These are phyloP conservation scores for Nasalis larvatus DNA, from an alignment of 2,113 vertebrate species.

Conservation along the genomic window DNA sequence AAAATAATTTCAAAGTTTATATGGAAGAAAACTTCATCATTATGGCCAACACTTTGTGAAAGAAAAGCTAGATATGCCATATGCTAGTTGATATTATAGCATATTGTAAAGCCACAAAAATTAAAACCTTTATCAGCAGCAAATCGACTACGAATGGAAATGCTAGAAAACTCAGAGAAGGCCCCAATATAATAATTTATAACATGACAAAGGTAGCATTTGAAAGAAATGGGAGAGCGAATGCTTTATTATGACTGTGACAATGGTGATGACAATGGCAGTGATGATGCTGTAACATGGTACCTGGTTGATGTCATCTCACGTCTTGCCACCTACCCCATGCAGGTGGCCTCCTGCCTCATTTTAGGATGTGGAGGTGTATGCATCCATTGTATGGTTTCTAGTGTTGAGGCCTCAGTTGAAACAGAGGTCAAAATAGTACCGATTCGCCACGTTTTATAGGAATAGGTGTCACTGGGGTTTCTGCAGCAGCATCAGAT, in stretches of 20 bases:
- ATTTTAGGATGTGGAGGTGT: accelerated
- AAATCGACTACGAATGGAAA: background rate
- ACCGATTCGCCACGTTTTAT: no score
- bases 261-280: background rate
- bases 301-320: background rate
- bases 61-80: background rate
- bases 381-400: background rate
- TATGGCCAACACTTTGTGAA: background rate
- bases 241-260: background rate
- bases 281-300: background rate
- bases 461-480: background rate
- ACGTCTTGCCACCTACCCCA: no score
- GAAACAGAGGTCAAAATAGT: background rate
- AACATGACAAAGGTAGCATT: background rate
- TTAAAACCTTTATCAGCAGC: background rate
- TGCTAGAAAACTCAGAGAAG: background rate
- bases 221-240: background rate
- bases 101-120: no score
- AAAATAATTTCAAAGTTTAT: background rate
- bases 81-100: background rate
- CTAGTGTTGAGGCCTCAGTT: background rate
- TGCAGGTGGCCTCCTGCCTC: background rate
- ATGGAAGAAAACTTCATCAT: background rate
- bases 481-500: no score
- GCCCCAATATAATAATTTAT: no score